Conservation (phyloP, 2,888 invertebrate species). For the Drosophila sordidapex region DNA sequence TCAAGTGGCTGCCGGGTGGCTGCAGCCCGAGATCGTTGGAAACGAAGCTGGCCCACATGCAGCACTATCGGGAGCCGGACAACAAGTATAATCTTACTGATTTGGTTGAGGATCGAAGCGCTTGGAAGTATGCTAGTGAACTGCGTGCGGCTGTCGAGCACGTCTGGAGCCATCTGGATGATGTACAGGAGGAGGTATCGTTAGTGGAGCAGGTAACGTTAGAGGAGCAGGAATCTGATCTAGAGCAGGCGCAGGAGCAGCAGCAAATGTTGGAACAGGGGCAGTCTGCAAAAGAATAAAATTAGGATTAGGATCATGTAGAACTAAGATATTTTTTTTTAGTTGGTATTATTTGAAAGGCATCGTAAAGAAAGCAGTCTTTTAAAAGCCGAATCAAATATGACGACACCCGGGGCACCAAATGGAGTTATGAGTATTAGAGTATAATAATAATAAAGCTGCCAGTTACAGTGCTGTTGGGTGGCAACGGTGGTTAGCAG, state of each 20-base stretch:
- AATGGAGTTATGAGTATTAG: neutral
- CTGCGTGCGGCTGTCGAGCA: conserved; percentile 50
- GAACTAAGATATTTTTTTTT: neutral
- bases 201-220: conserved; percentile 19
- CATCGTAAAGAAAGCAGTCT: neutral
- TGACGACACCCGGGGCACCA: neutral
- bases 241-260: conserved; percentile 41
- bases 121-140: conserved; percentile 58
- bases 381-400: neutral
- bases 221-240: conserved; percentile 42
- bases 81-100: conserved; percentile 35
- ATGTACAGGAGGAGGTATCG: conserved; percentile 24
- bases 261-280: conserved; percentile 35
- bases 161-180: conserved; percentile 58
- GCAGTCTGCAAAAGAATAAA: neutral
- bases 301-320: neutral
- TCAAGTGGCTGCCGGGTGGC: conserved; percentile 88
- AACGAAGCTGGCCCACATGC: conserved; percentile 66
- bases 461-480: neutral
- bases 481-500: neutral
- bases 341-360: neutral
- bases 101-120: conserved; percentile 57
- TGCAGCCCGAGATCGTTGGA: conserved; percentile 38
- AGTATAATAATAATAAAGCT: too few relatives aligned
- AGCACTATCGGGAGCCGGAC: conserved; percentile 68